These are phyloP conservation scores for Delichon dasypus DNA, from an alignment of 2,797 vertebrate species.

Conservation along the genomic window DNA sequence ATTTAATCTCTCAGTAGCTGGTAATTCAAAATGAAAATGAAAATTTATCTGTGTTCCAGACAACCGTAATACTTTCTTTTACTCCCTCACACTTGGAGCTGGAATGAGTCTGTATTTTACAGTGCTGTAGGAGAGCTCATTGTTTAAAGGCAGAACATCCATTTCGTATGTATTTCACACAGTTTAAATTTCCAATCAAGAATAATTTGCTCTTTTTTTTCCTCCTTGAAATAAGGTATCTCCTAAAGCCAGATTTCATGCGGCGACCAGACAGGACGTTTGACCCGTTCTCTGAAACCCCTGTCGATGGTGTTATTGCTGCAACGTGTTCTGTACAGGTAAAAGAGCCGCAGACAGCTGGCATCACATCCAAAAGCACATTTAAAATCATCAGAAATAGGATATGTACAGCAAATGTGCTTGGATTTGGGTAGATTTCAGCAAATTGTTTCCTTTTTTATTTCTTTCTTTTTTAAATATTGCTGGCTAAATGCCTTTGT, in stretches of 20 bases:
- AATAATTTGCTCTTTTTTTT: not conserved
- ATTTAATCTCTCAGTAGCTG: not conserved
- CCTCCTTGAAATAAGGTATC: constrained; percentile 63
- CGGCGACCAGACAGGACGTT: constrained; percentile 94
- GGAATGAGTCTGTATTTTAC: not conserved
- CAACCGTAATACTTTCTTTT: not conserved
- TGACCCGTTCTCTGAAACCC: constrained; percentile 98
- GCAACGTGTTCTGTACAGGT: constrained; percentile 98
- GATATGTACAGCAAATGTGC: not conserved
- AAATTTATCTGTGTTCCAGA: not conserved
- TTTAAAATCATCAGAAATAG: not conserved
- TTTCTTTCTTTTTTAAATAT: not conserved
- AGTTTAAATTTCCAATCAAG: not conserved
- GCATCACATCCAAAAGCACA: not conserved
- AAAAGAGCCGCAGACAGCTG: not conserved
- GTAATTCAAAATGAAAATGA: not conserved
- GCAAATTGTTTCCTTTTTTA: not conserved
- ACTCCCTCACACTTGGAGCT: not conserved
- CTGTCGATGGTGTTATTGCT: constrained; percentile 97
- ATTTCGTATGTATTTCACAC: not conserved
- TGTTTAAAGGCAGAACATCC: not conserved
- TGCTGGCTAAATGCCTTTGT: not conserved
- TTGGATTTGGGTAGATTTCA: not conserved
- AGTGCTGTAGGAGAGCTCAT: not conserved
- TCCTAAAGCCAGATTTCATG: constrained; percentile 97